Percentiles rank a stretch among this genome's conserved stretches.
These are phyloP conservation scores for Bothrops jararaca DNA, from an alignment of 2,113 vertebrate genomes.

Conservation along the genomic window DNA sequence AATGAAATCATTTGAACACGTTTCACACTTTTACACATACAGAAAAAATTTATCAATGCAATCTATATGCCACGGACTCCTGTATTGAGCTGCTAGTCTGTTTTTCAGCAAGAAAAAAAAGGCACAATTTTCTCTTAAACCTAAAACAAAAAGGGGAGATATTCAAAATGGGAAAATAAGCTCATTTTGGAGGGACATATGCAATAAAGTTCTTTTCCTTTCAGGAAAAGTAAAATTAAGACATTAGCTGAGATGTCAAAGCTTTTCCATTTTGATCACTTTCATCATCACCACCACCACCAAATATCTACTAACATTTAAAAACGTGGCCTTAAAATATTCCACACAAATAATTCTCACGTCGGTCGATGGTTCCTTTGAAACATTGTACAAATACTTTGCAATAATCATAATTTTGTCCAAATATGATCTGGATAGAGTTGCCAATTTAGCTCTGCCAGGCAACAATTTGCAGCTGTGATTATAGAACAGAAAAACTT, in stretches of 20 bases:
- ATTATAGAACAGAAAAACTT: constrained; percentile 8
- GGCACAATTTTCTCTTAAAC: not conserved
- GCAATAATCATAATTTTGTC: constrained; percentile 13
- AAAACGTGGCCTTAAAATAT: constrained; percentile 49
- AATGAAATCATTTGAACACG: no score
- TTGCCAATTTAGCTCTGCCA: constrained; percentile 32
- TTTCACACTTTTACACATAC: no score
- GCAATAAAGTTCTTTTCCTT: not conserved
- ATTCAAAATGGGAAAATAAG: not conserved
- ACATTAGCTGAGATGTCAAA: not conserved
- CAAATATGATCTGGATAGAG: not conserved
- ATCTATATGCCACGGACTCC: not conserved
- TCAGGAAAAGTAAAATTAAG: not conserved
- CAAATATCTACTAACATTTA: not conserved
- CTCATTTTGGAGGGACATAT: not conserved
- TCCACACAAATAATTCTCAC: constrained; percentile 45
- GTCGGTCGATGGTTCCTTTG: constrained; percentile 48
- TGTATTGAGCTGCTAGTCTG: not conserved
- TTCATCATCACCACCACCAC: not conserved
- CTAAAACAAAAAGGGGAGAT: not conserved
- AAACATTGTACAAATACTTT: constrained; percentile 49
- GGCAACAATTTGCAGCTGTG: constrained; percentile 14
- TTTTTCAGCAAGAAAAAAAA: not conserved
- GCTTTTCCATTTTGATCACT: not conserved
- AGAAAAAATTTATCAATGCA: not conserved